A percentile compares a stretch with the other conserved stretches of the same genome.
Conservation (phyloP, 2,113 vertebrate genomes). For the Gallinago undulata region DNA sequence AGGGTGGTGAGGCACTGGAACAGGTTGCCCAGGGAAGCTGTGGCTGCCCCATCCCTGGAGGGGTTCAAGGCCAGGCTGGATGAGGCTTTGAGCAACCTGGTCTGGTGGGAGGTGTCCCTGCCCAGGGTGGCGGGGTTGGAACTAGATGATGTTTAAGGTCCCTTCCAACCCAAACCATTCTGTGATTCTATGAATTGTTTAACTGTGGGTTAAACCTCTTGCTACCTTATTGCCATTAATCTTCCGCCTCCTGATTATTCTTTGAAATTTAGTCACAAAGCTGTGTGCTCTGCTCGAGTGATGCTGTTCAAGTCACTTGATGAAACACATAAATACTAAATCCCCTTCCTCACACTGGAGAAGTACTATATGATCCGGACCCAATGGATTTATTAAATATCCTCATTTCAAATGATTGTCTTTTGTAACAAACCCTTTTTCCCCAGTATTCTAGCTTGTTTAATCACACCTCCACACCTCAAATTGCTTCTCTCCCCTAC, state of each 20-base stretch:
- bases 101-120: too few species aligned
- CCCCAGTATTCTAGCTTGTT: neutral
- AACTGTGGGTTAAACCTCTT: neutral
- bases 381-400: neutral
- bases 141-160: too few species aligned
- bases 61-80: too few species aligned
- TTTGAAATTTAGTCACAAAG: neutral
- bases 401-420: neutral
- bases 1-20: too few species aligned
- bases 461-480: neutral
- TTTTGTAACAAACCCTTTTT: neutral
- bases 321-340: neutral
- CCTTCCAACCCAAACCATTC: too few species aligned
- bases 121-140: too few species aligned
- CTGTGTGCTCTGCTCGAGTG: neutral
- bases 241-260: neutral
- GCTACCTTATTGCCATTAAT: neutral
- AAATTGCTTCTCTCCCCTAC: neutral
- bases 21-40: too few species aligned
- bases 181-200: neutral
- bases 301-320: neutral
- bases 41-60: too few species aligned
- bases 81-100: too few species aligned
- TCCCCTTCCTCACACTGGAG: neutral
- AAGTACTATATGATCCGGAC: neutral